Evolutionary conservation across 2,888 invertebrate species (phyloP).

Genomic region (Tinea pellionella): DNA sequence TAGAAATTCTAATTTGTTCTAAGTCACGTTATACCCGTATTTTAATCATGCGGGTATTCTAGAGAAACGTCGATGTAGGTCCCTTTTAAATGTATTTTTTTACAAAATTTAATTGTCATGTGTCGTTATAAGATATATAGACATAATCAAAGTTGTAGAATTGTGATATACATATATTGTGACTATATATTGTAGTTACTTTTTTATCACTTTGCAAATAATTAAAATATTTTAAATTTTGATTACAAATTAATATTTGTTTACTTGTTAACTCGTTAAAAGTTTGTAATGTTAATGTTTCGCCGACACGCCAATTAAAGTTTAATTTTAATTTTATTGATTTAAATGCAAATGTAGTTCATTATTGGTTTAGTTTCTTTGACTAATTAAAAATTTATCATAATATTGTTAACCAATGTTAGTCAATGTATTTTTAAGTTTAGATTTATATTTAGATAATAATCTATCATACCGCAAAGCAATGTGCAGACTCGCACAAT

Average conservation of each 20-base stretch:
- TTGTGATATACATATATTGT: too few relatives aligned
- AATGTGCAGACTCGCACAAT: conserved; percentile 4
- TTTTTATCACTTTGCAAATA: too few relatives aligned
- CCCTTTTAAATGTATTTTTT: too few relatives aligned
- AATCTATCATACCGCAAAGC: not conserved
- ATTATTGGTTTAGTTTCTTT: not conserved
- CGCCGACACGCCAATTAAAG: conserved; percentile 47
- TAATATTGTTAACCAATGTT: not conserved
- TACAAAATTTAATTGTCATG: too few relatives aligned
- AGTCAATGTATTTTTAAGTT: not conserved
- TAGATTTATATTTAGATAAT: not conserved
- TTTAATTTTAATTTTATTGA: conserved; percentile 37
- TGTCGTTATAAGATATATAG: too few relatives aligned
- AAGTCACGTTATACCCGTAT: not conserved
- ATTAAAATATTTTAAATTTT: too few relatives aligned
- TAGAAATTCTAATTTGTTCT: not conserved
- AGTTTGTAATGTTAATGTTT: conserved; percentile 37
- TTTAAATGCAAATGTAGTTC: conserved; percentile 18
- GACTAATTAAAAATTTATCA: not conserved
- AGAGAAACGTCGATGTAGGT: not conserved
- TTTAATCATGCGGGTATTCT: not conserved
- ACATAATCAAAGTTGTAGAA: too few relatives aligned
- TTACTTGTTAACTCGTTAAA: conserved; percentile 59
- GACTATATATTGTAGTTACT: too few relatives aligned
- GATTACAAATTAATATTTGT: conserved; percentile 50